Percentiles rank a stretch among this genome's conserved stretches.
These are phyloP conservation scores for Sebastes nivosus DNA, from an alignment of 2,797 vertebrate species.

Conservation along the genomic window DNA sequence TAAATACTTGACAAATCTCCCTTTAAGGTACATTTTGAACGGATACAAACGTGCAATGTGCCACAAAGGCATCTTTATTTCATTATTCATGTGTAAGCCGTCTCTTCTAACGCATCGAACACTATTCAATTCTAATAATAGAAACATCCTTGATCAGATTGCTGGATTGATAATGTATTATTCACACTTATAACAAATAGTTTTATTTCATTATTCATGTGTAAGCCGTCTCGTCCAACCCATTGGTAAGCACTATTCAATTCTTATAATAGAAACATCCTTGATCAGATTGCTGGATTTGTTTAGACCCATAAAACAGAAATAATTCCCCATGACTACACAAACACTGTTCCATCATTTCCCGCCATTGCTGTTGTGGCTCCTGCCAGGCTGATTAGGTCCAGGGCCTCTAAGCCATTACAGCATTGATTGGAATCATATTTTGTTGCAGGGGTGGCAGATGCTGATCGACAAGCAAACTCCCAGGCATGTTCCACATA, in stretches of 20 bases:
- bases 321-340: conserved; percentile 22
- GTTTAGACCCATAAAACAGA: conserved; percentile 29
- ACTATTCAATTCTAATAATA: neutral
- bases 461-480: conserved; percentile 73
- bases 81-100: too few relatives aligned
- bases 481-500: conserved; percentile 69
- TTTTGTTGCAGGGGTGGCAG: conserved; percentile 61
- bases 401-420: conserved; percentile 57
- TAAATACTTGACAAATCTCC: too few relatives aligned
- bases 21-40: too few relatives aligned
- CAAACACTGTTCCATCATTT: conserved; percentile 42
- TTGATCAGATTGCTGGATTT: conserved; percentile 33
- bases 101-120: too few relatives aligned
- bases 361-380: conserved; percentile 16
- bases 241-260: conserved; percentile 24
- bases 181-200: conserved; percentile 27
- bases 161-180: neutral
- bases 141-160: neutral
- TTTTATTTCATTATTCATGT: conserved; percentile 34
- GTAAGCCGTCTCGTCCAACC: neutral
- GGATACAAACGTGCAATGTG: too few relatives aligned
- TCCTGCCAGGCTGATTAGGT: conserved; percentile 65
- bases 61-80: too few relatives aligned
- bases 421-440: conserved; percentile 75
- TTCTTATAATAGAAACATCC: conserved; percentile 45